These are phyloP conservation scores for Oryzias celebensis DNA, from an alignment of 2,113 vertebrate species.

Conservation along the genomic window DNA sequence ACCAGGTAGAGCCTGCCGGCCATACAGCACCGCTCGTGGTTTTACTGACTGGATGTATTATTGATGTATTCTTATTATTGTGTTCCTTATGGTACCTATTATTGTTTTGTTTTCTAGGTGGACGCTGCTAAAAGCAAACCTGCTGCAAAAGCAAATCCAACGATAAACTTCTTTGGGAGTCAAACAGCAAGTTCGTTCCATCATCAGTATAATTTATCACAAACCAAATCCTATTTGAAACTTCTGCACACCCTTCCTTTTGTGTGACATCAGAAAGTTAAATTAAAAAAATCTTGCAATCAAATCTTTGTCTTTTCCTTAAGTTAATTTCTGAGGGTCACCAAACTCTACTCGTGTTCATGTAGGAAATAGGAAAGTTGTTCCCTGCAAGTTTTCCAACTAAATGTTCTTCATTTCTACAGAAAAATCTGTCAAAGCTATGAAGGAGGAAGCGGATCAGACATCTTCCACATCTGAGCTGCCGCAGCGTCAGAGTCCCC, in stretches of 20 bases:
- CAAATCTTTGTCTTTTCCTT: not conserved
- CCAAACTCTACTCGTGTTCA: too few relatives aligned
- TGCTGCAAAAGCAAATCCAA: slow-evolving; percentile 71
- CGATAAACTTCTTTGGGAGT: slow-evolving; percentile 90
- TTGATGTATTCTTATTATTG: not conserved
- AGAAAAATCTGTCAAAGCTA: slow-evolving; percentile 59
- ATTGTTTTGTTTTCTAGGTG: slow-evolving; percentile 68
- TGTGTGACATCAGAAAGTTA: not conserved
- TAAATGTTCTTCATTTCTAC: not conserved
- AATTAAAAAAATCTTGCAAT: not conserved
- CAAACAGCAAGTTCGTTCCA: slow-evolving; percentile 84
- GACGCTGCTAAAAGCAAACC: slow-evolving; percentile 79
- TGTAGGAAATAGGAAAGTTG: too few relatives aligned
- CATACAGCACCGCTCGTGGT: not conserved
- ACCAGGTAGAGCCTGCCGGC: too few relatives aligned
- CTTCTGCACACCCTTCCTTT: too few relatives aligned
- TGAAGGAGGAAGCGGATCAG: slow-evolving; percentile 45
- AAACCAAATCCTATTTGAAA: too few relatives aligned
- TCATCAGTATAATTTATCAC: not conserved
- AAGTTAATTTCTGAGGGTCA: not conserved
- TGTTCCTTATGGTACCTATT: not conserved
- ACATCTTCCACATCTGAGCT: slow-evolving; percentile 48
- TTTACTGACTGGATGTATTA: not conserved
- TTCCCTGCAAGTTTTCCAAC: not conserved
- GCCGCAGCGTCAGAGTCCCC: slow-evolving; percentile 46